These are phyloP conservation scores for Xerus inauris DNA, from an alignment of 2,113 vertebrate genomes.

Conservation along the genomic window DNA sequence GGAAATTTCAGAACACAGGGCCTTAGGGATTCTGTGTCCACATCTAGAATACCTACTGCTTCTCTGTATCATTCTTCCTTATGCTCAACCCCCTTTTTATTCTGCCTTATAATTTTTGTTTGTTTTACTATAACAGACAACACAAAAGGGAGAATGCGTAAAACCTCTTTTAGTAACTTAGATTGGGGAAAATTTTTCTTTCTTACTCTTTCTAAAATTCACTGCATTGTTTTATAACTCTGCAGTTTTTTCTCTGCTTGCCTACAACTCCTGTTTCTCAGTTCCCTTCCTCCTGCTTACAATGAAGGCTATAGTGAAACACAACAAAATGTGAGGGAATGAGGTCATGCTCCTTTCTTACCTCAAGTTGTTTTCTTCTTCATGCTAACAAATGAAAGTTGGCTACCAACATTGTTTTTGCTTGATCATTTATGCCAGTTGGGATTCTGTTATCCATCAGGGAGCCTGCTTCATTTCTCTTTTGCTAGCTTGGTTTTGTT, in stretches of 20 bases:
- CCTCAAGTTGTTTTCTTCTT: background rate
- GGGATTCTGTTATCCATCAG: background rate
- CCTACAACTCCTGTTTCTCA: background rate
- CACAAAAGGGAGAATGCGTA: background rate
- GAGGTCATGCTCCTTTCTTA: background rate
- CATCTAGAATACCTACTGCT: background rate
- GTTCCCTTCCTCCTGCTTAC: background rate
- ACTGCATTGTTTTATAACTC: background rate
- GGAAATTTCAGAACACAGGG: background rate
- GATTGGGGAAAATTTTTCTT: background rate
- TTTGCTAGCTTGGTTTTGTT: background rate
- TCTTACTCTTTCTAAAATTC: background rate
- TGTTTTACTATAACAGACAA: background rate
- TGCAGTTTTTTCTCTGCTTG: background rate
- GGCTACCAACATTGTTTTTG: background rate
- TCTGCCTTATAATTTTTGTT: background rate
- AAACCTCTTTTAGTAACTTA: background rate
- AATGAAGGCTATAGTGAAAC: background rate
- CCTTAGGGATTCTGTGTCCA: background rate
- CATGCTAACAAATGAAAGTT: background rate
- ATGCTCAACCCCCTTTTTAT: background rate
- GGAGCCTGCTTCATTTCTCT: background rate
- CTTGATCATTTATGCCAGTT: background rate
- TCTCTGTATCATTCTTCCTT: background rate
- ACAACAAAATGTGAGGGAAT: background rate